Evolutionary conservation across 2,113 vertebrate genomes (phyloP).

Genomic region (Platichthys flesus): DNA sequence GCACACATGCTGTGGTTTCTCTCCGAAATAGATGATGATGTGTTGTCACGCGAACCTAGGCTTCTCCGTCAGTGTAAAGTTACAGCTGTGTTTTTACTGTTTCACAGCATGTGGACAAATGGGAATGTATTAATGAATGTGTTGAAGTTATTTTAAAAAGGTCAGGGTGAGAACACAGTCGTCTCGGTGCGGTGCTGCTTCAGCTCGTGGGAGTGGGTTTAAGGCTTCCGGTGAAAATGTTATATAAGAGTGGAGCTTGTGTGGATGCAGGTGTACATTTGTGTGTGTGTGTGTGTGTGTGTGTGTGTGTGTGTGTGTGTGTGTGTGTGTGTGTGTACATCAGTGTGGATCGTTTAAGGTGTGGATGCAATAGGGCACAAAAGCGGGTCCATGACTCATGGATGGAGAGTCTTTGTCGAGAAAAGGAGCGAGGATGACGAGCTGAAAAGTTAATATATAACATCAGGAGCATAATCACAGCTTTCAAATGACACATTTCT

Average conservation of each 20-base stretch:
- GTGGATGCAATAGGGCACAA: slow-evolving; percentile 20
- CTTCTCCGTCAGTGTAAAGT: slow-evolving; percentile 27
- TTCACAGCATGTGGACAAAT: not conserved
- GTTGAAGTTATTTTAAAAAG: not conserved
- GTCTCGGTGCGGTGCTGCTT: not conserved
- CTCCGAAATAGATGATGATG: slow-evolving; percentile 41
- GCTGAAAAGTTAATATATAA: not conserved
- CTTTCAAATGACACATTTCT: not conserved
- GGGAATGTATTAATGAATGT: too few relatives aligned
- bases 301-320: not conserved
- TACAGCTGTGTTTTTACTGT: slow-evolving; percentile 26
- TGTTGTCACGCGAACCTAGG: slow-evolving; percentile 47
- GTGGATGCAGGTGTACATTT: slow-evolving; percentile 8
- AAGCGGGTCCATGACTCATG: slow-evolving; percentile 48
- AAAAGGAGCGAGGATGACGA: slow-evolving; percentile 1
- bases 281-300: slow-evolving; percentile 10
- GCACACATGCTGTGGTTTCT: slow-evolving; percentile 40
- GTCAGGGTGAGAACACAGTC: not conserved
- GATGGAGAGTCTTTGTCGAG: not conserved
- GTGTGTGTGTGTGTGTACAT: slow-evolving; percentile 2
- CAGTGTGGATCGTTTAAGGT: slow-evolving; percentile 8
- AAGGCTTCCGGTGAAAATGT: slow-evolving; percentile 12
- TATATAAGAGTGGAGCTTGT: slow-evolving; percentile 18
- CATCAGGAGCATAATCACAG: too few relatives aligned
- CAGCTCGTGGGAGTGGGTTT: slow-evolving; percentile 6